Evolutionary conservation across 2,888 invertebrate genomes (phyloP).

Genomic region (Carcina quercana): DNA sequence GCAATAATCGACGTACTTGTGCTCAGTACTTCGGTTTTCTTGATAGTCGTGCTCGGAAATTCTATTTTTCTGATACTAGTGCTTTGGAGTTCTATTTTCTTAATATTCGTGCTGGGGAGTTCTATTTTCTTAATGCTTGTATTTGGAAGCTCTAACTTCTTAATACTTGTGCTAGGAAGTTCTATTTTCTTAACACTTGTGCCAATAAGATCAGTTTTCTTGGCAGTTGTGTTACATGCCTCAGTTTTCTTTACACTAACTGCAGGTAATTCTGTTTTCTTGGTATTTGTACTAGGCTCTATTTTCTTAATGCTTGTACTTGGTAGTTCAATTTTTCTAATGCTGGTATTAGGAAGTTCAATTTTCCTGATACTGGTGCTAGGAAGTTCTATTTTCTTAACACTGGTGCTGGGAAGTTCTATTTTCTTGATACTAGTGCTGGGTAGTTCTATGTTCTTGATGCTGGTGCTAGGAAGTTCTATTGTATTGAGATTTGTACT

Average conservation of each 20-base stretch:
- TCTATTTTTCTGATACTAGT: conserved; percentile 18
- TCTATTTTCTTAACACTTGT: conserved; percentile 6
- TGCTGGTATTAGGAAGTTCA: too few relatives aligned
- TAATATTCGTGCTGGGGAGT: conserved; percentile 4
- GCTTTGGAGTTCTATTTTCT: conserved; percentile 18
- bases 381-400: too few relatives aligned
- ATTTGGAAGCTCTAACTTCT: not conserved
- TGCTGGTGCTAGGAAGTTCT: not conserved
- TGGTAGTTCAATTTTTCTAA: too few relatives aligned
- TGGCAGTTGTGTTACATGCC: too few relatives aligned
- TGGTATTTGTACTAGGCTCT: too few relatives aligned
- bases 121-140: conserved; percentile 14
- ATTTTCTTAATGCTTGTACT: too few relatives aligned
- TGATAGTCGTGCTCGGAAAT: conserved; percentile 18
- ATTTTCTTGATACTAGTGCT: conserved; percentile 12
- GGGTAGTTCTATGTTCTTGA: conserved; percentile 15
- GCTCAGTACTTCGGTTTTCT: too few relatives aligned
- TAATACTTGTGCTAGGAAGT: conserved; percentile 11
- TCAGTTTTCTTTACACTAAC: conserved; percentile 8
- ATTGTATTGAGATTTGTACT: too few relatives aligned
- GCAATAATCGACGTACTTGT: conserved; percentile 8
- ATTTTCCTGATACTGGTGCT: conserved; percentile 19
- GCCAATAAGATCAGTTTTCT: not conserved
- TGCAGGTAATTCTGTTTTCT: too few relatives aligned
- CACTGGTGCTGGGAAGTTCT: conserved; percentile 18